Conservation (phyloP, 1,140 invertebrate genomes). For the Cydia strobilella region DNA sequence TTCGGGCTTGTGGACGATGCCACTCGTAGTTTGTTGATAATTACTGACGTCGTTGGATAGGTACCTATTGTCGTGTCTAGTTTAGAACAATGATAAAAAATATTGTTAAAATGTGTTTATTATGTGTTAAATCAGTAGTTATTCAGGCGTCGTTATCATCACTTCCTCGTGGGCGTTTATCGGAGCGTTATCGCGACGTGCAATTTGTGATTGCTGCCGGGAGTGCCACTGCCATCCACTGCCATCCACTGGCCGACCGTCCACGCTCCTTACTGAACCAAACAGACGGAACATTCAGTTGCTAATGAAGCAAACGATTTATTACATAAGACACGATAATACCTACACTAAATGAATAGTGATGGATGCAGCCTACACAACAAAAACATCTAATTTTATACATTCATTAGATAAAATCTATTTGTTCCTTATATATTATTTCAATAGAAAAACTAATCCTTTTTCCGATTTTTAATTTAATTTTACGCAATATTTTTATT, state of each 20-base stretch:
- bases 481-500: too few relatives aligned
- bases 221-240: constrained; percentile 16
- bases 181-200: constrained; percentile 49
- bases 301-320: neutral
- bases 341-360: neutral
- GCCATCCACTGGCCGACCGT: neutral
- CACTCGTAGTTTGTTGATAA: too few relatives aligned
- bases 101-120: constrained; percentile 16
- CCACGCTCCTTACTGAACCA: constrained; percentile 28
- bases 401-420: too few relatives aligned
- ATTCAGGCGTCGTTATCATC: constrained; percentile 36
- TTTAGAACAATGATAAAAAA: constrained; percentile 6
- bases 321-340: neutral
- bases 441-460: too few relatives aligned
- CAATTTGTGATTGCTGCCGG: constrained; percentile 44
- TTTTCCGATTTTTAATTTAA: too few relatives aligned
- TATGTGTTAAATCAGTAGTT: constrained; percentile 25
- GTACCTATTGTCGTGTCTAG: neutral
- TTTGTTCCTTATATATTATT: too few relatives aligned
- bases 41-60: too few relatives aligned
- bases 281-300: neutral
- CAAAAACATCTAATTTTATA: too few relatives aligned
- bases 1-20: neutral
- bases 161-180: constrained; percentile 65
- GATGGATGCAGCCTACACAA: too few relatives aligned